phyloP scores from a whole-genome alignment of 1,140 invertebrate genomes.

The Stenopsyche tienmushanensis region DNA sequence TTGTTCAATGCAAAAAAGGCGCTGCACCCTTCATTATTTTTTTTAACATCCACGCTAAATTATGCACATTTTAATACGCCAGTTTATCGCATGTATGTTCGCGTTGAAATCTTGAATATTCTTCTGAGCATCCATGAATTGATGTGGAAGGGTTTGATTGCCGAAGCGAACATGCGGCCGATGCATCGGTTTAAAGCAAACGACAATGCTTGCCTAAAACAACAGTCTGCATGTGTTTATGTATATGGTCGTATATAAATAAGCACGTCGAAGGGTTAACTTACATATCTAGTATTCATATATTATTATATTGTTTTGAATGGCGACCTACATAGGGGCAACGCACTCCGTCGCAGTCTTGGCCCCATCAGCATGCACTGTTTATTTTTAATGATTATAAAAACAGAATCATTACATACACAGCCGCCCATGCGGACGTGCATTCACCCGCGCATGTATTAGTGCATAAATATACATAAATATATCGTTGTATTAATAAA shows the following conservation, averaged over 20 bases:
- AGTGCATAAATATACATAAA: background rate
- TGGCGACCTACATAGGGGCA: conserved; percentile 40
- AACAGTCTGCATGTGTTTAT: conserved; percentile 1
- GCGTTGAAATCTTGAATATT: too few species aligned
- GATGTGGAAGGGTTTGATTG: too few species aligned
- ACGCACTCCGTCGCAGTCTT: conserved; percentile 22
- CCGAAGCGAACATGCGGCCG: too few species aligned
- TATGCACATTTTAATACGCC: too few species aligned
- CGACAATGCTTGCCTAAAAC: too few species aligned
- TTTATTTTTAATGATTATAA: conserved; percentile 30
- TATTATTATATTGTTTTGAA: conserved; percentile 41
- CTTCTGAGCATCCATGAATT: too few species aligned
- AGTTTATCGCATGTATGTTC: too few species aligned
- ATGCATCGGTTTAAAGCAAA: too few species aligned
- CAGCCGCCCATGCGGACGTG: conserved; percentile 1
- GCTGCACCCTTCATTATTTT: too few species aligned
- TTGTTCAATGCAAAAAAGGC: too few species aligned
- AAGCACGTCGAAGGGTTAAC: conserved; percentile 20
- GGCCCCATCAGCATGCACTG: conserved; percentile 24
- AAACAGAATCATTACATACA: conserved; percentile 23
- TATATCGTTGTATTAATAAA: background rate
- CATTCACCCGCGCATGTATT: background rate
- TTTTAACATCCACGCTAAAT: too few species aligned
- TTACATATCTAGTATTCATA: conserved; percentile 37
- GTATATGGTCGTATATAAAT: background rate